These are phyloP conservation scores for Villa cingulata DNA, from an alignment of 2,888 invertebrate genomes.

Conservation along the genomic window DNA sequence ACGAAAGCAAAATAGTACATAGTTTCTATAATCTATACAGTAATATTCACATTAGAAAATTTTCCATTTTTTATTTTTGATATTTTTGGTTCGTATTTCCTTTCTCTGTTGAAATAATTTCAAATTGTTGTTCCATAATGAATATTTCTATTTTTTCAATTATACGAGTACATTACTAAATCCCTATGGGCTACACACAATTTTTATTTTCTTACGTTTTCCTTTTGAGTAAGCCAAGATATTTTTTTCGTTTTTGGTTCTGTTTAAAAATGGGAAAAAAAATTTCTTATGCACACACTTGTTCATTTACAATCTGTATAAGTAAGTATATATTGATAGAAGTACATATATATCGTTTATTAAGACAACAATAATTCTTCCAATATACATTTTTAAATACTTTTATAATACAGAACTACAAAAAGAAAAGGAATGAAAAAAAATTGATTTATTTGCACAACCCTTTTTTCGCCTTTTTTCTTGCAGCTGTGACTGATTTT, in stretches of 20 bases:
- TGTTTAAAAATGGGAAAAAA: background rate
- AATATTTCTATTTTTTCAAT: background rate
- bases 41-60: background rate
- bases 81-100: background rate
- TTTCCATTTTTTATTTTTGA: background rate
- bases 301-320: too few species aligned
- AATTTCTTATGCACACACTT: too few species aligned
- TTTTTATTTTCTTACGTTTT: background rate
- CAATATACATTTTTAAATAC: background rate
- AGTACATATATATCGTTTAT: conserved; percentile 4
- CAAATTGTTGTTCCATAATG: background rate
- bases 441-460: conserved; percentile 31
- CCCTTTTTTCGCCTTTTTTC: conserved; percentile 18
- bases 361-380: conserved; percentile 1
- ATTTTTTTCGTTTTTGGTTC: background rate
- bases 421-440: conserved; percentile 27
- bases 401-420: background rate
- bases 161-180: background rate
- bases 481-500: conserved; percentile 11
- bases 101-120: background rate
- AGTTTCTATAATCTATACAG: too few species aligned
- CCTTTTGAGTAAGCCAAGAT: too few species aligned
- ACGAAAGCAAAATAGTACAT: too few species aligned
- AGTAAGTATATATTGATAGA: background rate
- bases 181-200: background rate